Evolutionary conservation across 2,888 invertebrate species (phyloP).

Genomic region (Pomacea canaliculata): DNA sequence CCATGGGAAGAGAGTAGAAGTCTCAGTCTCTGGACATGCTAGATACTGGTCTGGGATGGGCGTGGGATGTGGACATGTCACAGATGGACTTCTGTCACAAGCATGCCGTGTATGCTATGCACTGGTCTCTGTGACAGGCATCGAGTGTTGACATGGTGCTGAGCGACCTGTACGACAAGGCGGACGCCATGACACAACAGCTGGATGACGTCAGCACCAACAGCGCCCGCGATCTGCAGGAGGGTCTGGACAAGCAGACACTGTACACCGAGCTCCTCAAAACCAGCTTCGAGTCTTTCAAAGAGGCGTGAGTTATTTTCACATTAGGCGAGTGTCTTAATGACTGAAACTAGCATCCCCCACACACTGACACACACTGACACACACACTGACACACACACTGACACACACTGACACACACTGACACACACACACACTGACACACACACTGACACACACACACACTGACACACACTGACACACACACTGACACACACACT

Average conservation of each 20-base stretch:
- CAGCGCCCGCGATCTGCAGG: slow-evolving; percentile 5
- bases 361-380: background rate
- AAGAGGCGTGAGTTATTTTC: slow-evolving; percentile 19
- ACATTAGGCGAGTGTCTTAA: background rate
- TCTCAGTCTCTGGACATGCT: no score
- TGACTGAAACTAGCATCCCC: background rate
- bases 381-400: no score
- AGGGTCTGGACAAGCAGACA: slow-evolving; percentile 21
- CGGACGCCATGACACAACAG: slow-evolving; percentile 5
- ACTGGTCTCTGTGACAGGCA: background rate
- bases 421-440: no score
- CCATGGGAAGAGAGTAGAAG: background rate
- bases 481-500: no score
- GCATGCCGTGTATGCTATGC: background rate
- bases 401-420: no score
- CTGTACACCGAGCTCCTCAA: slow-evolving; percentile 14
- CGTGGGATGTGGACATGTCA: background rate
- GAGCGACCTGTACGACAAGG: background rate
- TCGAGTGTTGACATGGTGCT: background rate
- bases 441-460: no score
- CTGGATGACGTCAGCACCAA: background rate
- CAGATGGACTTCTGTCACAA: background rate
- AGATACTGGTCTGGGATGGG: no score
- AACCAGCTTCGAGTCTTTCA: slow-evolving; percentile 19
- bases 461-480: background rate